Base-by-base conservation (phyloP, 2,888 invertebrate genomes). In the Phengaris arion region DNA sequence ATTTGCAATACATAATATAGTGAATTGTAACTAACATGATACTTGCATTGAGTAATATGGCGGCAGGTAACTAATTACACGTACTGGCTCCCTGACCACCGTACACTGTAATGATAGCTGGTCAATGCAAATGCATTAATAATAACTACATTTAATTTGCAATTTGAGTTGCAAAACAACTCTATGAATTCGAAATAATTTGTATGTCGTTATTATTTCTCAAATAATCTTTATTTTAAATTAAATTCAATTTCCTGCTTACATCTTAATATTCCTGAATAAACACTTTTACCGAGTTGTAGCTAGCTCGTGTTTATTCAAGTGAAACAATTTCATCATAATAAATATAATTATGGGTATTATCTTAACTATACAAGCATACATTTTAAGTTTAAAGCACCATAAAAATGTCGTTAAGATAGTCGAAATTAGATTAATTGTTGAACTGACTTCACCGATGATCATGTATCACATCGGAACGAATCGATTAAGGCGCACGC, bases 401-500 rank as follows among this genome's bases (percentile, higher is more conserved):
- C 54, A 72, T 72, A 72, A 72, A 72, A 72, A 72, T 52, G 72
- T 52, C 72, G 52, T 72, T 52, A 52, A 52, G 72, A 52, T 52
- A 72, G 51, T 72, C 51, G 4, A 72, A 72, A 52, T 52, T 72
- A 72, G 54, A 72, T 72, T 72, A 72, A 72, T 72, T 72, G 35
- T 35, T 35, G 10, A 72, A 35, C 52, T 15, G 35, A 52, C 72
- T 54, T 12, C 52, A 22, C 45, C 52, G 12, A 22, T 48, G 48
- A 76, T 81, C 77, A 90, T 90, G 85, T 80, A 87, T 90, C 87
- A 89, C 87, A 79, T 85, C 79, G 81, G 79, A 83, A 81, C 83
- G 81, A 89, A 90, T 89, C 84, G 87, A 89, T 88, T 88, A 83
- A 77, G 77, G 79, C 81, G 81, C 83, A 81, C 84, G 84, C 84